Base-by-base conservation (phyloP, 2,797 vertebrate species). In the Brotula barbata region DNA sequence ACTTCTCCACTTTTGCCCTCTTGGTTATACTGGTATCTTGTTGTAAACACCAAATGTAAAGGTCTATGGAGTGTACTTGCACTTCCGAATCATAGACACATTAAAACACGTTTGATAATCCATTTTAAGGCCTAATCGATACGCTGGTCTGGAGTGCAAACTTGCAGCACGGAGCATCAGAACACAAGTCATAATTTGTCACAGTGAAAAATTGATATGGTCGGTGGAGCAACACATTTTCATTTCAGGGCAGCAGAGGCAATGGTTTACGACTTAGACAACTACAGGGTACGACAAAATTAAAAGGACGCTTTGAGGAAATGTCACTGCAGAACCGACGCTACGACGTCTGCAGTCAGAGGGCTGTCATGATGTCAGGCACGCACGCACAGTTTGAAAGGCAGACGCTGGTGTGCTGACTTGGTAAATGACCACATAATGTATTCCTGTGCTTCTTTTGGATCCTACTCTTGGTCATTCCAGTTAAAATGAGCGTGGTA, bases 401-500 rank as follows among this genome's bases (percentile, higher is more conserved):
- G 19, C 22, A 56, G n/a, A 52, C 33, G 60, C 22, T 45, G 19
- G 17, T 34, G 13, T 34, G 41, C 28, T 22, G 25, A 15, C 7
- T 22, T 43, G 17, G 15, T 39, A 40, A 20, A 40, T 40, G 50
- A 15, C 34, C 34, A 15, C 50, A 40, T 46, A 14, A 40, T 66
- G 17, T 22, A 42, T 40, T 44, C 7, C 36, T 28, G 42, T 51
- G 41, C 31, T 54, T 58, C 25, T 22, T 68, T 47, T 33, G 46
- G 40, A 40, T 65, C 17, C 42, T 28, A 42, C 20, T 28, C 3
- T 36, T 2, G 40, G 23, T 31, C 41, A 6, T 31, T 60, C 46
- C 51, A 61, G 41, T 16, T 46, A 31, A 68, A 57, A 43, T 15
- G 15, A 43, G 33, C 17, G n/a, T 56, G 57, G 53, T 40, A 59